These are phyloP conservation scores for Salarias fasciatus DNA, from an alignment of 2,797 vertebrate species.

Conservation along the genomic window DNA sequence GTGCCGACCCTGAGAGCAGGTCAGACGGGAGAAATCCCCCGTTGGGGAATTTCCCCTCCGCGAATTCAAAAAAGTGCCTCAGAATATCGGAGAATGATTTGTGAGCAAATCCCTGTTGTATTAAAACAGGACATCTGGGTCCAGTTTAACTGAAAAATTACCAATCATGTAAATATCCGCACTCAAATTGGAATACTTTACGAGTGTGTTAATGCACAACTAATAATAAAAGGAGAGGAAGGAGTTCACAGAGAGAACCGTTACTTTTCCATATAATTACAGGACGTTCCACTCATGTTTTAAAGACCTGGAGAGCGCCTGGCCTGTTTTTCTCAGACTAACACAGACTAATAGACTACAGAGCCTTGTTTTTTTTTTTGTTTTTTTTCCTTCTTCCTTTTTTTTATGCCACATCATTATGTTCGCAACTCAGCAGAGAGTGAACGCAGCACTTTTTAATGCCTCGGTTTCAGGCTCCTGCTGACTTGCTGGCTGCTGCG, in stretches of 20 bases:
- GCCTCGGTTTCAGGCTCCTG: conserved; percentile 50
- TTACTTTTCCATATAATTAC: conserved; percentile 31
- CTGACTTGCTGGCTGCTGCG: conserved; percentile 47
- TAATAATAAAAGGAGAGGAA: not conserved
- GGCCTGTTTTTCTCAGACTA: conserved; percentile 39
- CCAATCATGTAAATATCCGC: too few relatives aligned
- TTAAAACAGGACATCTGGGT: too few relatives aligned
- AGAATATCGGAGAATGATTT: too few relatives aligned
- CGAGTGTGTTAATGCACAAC: not conserved
- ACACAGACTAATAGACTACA: conserved; percentile 45
- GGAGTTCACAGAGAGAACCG: not conserved
- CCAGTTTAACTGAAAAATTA: too few relatives aligned
- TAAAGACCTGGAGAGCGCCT: conserved; percentile 20
- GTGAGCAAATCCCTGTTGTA: too few relatives aligned
- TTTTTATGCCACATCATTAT: conserved; percentile 52
- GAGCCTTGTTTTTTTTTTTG: conserved; percentile 21
- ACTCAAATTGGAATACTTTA: not conserved
- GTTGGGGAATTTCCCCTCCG: too few relatives aligned
- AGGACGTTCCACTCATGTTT: conserved; percentile 13
- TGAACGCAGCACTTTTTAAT: conserved; percentile 61
- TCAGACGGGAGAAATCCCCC: too few relatives aligned
- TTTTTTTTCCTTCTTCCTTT: not conserved
- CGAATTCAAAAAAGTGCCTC: too few relatives aligned
- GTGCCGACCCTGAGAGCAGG: too few relatives aligned
- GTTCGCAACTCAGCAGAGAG: conserved; percentile 46